Evolutionary conservation across 2,888 invertebrate genomes (phyloP).

Genomic region (Acrobasis repandana): DNA sequence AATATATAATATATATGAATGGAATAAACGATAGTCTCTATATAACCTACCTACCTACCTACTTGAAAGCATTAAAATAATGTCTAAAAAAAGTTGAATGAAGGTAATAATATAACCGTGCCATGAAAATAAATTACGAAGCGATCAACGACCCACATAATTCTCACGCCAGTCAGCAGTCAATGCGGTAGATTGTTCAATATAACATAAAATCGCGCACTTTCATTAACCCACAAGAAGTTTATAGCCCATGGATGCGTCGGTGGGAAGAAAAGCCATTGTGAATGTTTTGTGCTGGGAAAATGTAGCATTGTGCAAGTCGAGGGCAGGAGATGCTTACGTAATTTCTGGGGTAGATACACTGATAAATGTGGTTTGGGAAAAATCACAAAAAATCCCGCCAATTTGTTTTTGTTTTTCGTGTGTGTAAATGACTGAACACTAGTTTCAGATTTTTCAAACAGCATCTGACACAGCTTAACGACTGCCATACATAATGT

Average conservation of each 20-base stretch:
- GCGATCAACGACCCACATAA: constrained; percentile 6
- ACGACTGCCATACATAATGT: no score
- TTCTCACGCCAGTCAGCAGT: constrained; percentile 11
- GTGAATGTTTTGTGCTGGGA: constrained; percentile 15
- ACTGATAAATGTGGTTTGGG: no score
- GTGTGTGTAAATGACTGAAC: no score
- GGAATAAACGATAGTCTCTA: no score
- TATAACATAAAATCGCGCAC: constrained; percentile 9
- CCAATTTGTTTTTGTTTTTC: no score
- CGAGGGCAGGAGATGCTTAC: constrained; percentile 1
- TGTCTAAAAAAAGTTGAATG: background rate
- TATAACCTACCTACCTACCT: no score
- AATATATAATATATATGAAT: no score
- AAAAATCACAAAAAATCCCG: no score
- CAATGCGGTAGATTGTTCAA: constrained; percentile 15
- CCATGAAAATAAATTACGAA: background rate
- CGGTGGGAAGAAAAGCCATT: constrained; percentile 20
- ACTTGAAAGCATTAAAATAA: no score
- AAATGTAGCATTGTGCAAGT: constrained; percentile 22
- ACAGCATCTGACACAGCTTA: no score
- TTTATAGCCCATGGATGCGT: constrained; percentile 5
- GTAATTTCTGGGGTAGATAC: constrained; percentile 2
- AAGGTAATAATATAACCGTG: background rate
- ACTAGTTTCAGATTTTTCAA: no score
- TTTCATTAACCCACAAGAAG: constrained; percentile 14